Conservation (phyloP, 2,113 vertebrate species). For the Lepisosteus osseus region DNA sequence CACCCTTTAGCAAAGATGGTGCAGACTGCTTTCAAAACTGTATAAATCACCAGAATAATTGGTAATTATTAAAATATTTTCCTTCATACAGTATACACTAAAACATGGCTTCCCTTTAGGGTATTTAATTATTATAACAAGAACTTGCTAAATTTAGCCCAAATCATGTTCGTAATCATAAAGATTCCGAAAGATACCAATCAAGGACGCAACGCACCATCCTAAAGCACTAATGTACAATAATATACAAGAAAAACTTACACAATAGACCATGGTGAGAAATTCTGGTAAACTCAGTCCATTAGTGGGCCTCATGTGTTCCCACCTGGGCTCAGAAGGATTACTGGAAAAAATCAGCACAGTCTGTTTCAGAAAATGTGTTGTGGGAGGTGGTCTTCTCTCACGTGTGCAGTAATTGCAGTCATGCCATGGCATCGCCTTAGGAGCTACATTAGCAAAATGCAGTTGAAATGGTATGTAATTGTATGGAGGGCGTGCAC, state of each 20-base stretch:
- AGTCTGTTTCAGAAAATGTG: conserved; percentile 1
- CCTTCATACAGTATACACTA: conserved; percentile 5
- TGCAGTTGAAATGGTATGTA: too few species aligned
- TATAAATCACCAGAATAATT: too few species aligned
- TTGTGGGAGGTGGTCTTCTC: conserved; percentile 7
- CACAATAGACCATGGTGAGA: background rate
- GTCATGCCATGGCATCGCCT: background rate
- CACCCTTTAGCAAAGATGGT: too few species aligned
- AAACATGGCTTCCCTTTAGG: background rate
- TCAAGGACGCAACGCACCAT: background rate
- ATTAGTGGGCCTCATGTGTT: conserved; percentile 13
- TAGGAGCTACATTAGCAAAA: too few species aligned
- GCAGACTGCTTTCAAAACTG: too few species aligned
- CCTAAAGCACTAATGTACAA: conserved; percentile 3
- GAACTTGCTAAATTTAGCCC: background rate
- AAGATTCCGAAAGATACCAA: conserved; percentile 2
- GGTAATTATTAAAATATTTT: background rate
- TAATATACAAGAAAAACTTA: background rate
- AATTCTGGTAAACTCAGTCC: conserved; percentile 8
- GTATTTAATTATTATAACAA: background rate
- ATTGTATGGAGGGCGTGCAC: too few species aligned
- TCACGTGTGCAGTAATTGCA: background rate
- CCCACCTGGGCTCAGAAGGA: conserved; percentile 7
- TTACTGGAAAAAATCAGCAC: conserved; percentile 10
- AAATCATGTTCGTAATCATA: background rate